Evolutionary conservation across 1,140 invertebrate genomes (phyloP), one percentile per base, ranked within the genome.

Genomic region (Drosophila leontia): DNA sequence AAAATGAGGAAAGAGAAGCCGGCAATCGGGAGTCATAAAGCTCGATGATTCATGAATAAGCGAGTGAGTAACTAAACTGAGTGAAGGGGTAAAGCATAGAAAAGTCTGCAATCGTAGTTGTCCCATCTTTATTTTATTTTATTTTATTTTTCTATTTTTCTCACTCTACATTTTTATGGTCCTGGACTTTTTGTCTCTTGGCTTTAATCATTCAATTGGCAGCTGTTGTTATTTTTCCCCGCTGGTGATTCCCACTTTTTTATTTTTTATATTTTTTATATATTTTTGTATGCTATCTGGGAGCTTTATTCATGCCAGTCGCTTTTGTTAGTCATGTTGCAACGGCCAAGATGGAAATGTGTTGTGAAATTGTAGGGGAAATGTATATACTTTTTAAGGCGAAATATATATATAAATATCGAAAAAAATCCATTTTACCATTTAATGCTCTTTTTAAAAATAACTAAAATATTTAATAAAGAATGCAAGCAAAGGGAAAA

Each of bases 41-140:
- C n/a, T 3, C 17, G 13, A 23, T 68, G 64, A 68, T 51, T 68
- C 64, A 68, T 34, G 29, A 48, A 62, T 39, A 62, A 51, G 29
- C 37, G 60, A 42, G 37, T 65, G 37, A 69, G 60, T 51, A 51
- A 65, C 29, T 42, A 29, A 42, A 29, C 15, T 19, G 26, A 64
- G 11, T 50, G 17, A 7, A 26, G 47, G 26, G 34, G 6, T 29
- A 26, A 26, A 61, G 39, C 39, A 23, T 62, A 17, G 56, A 61
- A 42, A 56, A 35, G 6, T 29, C 23, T 12, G 45, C 61, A 41
- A 63, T 44, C 44, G 19, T 29, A 29, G 26, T 23, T 53, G 8
- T 17, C 32, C 9, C 35, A 55, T 70, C 67, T 39, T 8, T 62
- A 19, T 29, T 51, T 50, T 42, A 32, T 29, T 51, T 50, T 42